These are phyloP conservation scores for Nannobrachium achirus DNA, from an alignment of 2,113 vertebrate genomes.

Conservation along the genomic window DNA sequence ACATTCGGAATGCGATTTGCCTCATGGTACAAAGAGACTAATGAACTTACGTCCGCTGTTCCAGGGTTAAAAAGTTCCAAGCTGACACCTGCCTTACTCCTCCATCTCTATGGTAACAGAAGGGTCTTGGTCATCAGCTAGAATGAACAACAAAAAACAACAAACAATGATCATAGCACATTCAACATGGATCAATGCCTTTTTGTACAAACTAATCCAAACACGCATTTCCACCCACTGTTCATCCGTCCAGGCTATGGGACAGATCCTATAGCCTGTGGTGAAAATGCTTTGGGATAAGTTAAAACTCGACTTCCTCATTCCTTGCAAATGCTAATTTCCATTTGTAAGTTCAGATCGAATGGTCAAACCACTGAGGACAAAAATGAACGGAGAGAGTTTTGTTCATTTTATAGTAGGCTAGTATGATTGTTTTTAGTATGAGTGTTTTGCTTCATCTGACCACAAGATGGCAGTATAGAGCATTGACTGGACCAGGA, in stretches of 20 bases:
- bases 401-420: too few species aligned
- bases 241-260: too few species aligned
- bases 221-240: too few species aligned
- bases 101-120: slow-evolving; percentile 79
- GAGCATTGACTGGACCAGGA: not conserved
- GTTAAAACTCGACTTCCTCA: too few species aligned
- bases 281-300: too few species aligned
- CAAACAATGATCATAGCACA: slow-evolving; percentile 3
- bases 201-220: not conserved
- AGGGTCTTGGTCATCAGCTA: slow-evolving; percentile 71
- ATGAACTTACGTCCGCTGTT: slow-evolving; percentile 25
- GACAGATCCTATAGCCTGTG: too few species aligned
- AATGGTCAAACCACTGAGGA: too few species aligned
- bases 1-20: slow-evolving; percentile 48
- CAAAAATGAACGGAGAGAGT: too few species aligned
- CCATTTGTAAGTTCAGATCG: too few species aligned
- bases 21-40: slow-evolving; percentile 22
- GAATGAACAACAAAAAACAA: slow-evolving; percentile 38
- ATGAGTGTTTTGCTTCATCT: not conserved
- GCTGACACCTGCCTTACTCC: slow-evolving; percentile 47
- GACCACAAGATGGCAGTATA: slow-evolving; percentile 66
- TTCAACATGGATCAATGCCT: not conserved
- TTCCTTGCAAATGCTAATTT: too few species aligned
- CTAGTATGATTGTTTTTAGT: not conserved
- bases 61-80: slow-evolving; percentile 25